A percentile compares a stretch with the other conserved stretches of the same genome.
These are phyloP conservation scores for Ylistrum balloti DNA, from an alignment of 1,140 invertebrate genomes.

Conservation along the genomic window DNA sequence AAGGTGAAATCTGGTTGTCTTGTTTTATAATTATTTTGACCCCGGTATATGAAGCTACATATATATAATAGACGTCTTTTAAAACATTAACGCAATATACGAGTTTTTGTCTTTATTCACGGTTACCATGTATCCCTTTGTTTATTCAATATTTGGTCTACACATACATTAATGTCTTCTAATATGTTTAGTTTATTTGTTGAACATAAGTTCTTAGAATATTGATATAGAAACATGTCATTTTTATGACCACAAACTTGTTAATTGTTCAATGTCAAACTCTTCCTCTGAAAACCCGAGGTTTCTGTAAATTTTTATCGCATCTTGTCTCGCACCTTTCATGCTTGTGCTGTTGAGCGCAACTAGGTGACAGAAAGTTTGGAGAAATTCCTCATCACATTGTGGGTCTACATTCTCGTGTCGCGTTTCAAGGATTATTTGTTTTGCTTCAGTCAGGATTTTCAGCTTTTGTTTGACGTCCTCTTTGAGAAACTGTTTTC, in stretches of 20 bases:
- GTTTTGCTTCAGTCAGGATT: neutral
- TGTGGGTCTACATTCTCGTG: neutral
- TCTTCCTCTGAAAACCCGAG: neutral
- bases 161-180: no score
- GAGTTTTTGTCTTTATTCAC: no score
- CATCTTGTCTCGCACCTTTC: neutral
- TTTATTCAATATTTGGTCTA: no score
- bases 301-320: neutral
- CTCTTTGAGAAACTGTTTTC: neutral
- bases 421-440: neutral
- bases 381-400: neutral
- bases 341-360: neutral
- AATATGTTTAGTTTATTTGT: no score
- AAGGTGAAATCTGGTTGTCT: no score
- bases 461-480: neutral
- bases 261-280: neutral
- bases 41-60: no score
- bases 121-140: no score
- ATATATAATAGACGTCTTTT: no score
- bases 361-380: neutral
- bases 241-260: neutral
- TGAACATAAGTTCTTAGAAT: no score
- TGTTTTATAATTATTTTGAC: no score
- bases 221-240: no score
- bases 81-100: no score